Percentiles rank a stretch among this genome's conserved stretches.
These are phyloP conservation scores for Harpegnathos saltator DNA, from an alignment of 1,140 invertebrate genomes.

Conservation along the genomic window DNA sequence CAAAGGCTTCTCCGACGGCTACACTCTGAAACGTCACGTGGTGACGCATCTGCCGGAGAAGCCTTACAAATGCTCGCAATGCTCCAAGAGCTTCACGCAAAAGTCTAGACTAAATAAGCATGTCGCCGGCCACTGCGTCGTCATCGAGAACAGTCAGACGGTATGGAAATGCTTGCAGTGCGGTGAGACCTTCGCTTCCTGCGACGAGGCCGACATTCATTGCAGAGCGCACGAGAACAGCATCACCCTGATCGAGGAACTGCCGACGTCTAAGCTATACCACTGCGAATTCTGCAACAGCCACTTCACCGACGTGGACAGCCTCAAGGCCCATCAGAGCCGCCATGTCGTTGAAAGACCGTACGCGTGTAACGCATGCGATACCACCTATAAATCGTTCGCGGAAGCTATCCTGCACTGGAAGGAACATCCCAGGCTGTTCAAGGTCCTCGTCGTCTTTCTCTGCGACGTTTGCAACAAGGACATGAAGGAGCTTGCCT, in stretches of 20 bases:
- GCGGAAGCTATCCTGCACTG: constrained; percentile 86
- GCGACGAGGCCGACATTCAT: constrained; percentile 69
- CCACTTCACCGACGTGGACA: constrained; percentile 84
- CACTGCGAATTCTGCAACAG: constrained; percentile 88
- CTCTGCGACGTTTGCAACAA: constrained; percentile 75
- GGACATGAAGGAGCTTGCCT: constrained; percentile 74
- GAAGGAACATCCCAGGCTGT: constrained; percentile 83
- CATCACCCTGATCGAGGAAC: constrained; percentile 71
- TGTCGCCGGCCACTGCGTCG: constrained; percentile 70
- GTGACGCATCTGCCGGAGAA: constrained; percentile 89
- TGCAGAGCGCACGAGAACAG: constrained; percentile 69
- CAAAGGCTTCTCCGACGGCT: constrained; percentile 95
- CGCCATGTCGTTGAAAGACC: constrained; percentile 85
- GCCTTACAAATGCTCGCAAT: constrained; percentile 92
- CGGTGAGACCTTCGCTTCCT: constrained; percentile 68
- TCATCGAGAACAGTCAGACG: constrained; percentile 74
- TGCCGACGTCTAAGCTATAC: constrained; percentile 79
- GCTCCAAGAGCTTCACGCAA: constrained; percentile 87
- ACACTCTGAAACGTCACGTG: constrained; percentile 92
- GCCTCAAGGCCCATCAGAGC: constrained; percentile 84
- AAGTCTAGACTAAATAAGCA: constrained; percentile 78
- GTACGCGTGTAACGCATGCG: constrained; percentile 87
- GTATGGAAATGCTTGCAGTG: constrained; percentile 76
- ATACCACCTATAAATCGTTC: constrained; percentile 84
- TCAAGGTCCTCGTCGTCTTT: constrained; percentile 72